A percentile compares a stretch with the other conserved stretches of the same genome.
Evolutionary conservation across 2,113 vertebrate genomes (phyloP).

Genomic region (Pterocles burchelli): DNA sequence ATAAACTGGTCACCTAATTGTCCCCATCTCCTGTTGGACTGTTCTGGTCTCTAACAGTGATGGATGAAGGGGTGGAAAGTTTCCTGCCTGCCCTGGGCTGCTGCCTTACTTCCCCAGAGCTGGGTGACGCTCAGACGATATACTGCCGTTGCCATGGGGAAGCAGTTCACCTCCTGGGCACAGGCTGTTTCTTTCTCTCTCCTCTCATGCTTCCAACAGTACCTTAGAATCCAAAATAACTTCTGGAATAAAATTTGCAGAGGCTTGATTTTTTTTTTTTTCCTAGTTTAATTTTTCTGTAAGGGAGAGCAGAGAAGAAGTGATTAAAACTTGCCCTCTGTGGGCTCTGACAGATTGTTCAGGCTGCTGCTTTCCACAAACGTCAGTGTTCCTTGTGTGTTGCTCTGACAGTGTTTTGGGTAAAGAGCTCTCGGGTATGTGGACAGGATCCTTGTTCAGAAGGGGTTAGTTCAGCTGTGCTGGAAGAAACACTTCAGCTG

Average conservation of each 20-base stretch:
- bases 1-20: neutral
- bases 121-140: neutral
- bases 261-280: neutral
- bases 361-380: neutral
- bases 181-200: neutral
- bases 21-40: neutral
- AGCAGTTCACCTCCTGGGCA: neutral
- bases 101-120: neutral
- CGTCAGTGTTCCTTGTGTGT: neutral
- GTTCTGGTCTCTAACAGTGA: neutral
- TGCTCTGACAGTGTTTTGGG: neutral
- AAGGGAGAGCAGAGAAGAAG: neutral
- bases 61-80: neutral
- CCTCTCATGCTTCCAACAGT: neutral
- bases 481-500: constrained; percentile 17
- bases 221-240: constrained; percentile 1
- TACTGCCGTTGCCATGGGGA: neutral
- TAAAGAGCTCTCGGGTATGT: neutral
- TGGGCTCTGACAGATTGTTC: neutral
- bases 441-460: neutral
- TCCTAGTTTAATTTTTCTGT: neutral
- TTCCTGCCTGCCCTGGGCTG: neutral
- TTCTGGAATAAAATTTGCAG: neutral
- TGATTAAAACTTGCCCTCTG: neutral
- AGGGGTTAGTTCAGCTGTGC: neutral